Base-by-base conservation (phyloP, 1,140 invertebrate species). In the Papilio polytes region DNA sequence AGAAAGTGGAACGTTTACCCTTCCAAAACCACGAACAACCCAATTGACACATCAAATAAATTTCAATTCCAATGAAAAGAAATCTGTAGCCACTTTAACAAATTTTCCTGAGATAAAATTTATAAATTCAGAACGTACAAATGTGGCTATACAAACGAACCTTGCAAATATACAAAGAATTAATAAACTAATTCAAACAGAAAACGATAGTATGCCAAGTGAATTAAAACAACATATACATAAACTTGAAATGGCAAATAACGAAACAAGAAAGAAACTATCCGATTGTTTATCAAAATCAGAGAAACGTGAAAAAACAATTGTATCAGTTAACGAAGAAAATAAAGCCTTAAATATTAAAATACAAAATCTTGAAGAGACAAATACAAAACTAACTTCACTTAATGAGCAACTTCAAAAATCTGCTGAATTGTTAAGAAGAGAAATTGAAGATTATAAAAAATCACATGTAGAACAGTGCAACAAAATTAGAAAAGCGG, bases 1-100 rank as follows among this genome's bases (percentile, higher is more conserved):
- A 94, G 93, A 81, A 83, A 91, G 85, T 85, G 78, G 80, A 83
- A 94, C 91, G 12, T 86, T 90, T 26, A 92, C 91, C 15, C 81
- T 94, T 36, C 83, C 86, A 31, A 85, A 86, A 82, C 88, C 88
- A 18, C 84, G 88, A 86, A 66, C 76, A 44, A 78, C 53, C 3
- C 76, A 78, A 22, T 63, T 78, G 46, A 31, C 31, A 20, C 20
- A 78, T 59, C 53, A 78, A 78, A 78, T 78, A n/a, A 48, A 78
- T 41, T 44, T 36, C 20, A 74, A 51, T 44, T 63, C 56, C 1
- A 20, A 63, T 44, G n/a, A 81, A 66, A 78, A 74, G 84, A 80
- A 78, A 87, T 86, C 26, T 82, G 86, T 48, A 72, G 81, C 81
- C 78, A 83, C 63, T 51, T n/a, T 10, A 41, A 31, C 46, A 59